These are phyloP conservation scores for Alviniconcha marisindica DNA, from an alignment of 1,140 invertebrate genomes.

Conservation along the genomic window DNA sequence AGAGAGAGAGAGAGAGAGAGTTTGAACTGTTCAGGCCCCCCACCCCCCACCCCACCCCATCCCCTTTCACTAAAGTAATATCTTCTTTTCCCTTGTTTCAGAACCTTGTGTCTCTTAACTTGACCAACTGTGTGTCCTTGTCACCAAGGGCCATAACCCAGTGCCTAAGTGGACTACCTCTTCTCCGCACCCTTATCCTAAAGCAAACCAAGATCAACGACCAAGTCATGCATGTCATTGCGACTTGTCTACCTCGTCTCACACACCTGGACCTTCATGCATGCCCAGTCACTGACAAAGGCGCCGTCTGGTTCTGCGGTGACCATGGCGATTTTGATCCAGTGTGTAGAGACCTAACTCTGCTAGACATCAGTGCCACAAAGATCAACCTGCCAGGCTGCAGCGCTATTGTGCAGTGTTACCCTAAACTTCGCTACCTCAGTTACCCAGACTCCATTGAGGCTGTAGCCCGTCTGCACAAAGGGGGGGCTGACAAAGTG, in stretches of 20 bases:
- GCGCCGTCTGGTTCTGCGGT: constrained; percentile 26
- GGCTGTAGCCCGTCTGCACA: constrained; percentile 26
- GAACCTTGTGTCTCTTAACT: constrained; percentile 35
- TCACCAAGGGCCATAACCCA: constrained; percentile 17
- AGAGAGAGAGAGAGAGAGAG: no score
- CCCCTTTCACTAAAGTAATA: no score
- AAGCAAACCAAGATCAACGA: constrained; percentile 30
- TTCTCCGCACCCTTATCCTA: background rate
- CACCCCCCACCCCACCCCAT: no score
- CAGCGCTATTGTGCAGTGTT: constrained; percentile 6
- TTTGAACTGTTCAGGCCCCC: no score
- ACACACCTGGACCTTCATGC: constrained; percentile 34
- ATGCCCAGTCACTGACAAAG: constrained; percentile 37
- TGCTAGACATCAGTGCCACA: constrained; percentile 41
- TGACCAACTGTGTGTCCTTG: constrained; percentile 31
- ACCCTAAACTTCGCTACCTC: constrained; percentile 20
- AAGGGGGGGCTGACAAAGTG: background rate
- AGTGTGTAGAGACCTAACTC: constrained; percentile 13
- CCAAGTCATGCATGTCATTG: constrained; percentile 18
- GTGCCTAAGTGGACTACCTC: constrained; percentile 27
- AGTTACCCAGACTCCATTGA: constrained; percentile 35
- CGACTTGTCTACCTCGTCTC: background rate
- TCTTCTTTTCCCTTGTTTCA: constrained; percentile 11
- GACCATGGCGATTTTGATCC: constrained; percentile 18
- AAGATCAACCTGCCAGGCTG: constrained; percentile 32